Evolutionary conservation across 2,113 vertebrate species (phyloP).

Genomic region (Malurus melanocephalus): DNA sequence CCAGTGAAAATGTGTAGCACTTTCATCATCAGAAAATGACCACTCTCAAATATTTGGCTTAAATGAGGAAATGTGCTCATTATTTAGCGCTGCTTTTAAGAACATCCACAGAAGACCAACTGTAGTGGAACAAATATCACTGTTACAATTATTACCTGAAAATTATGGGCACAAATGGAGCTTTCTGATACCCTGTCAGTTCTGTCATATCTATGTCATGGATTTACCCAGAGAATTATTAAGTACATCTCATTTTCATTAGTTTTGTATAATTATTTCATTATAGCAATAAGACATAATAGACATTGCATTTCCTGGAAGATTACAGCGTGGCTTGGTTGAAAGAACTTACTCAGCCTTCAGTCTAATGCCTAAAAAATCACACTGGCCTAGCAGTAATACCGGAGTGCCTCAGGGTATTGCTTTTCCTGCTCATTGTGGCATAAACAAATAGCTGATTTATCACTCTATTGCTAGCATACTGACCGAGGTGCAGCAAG

Average conservation of each 20-base stretch:
- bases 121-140: slow-evolving; percentile 32
- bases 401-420: neutral
- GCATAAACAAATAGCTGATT: neutral
- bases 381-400: neutral
- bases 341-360: slow-evolving; percentile 41
- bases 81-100: slow-evolving; percentile 22
- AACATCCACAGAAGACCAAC: slow-evolving; percentile 17
- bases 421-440: neutral
- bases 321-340: slow-evolving; percentile 35
- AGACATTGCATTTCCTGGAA: slow-evolving; percentile 40
- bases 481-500: neutral
- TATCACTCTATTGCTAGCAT: neutral
- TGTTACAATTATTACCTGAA: slow-evolving; percentile 37
- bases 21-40: neutral
- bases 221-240: slow-evolving; percentile 53
- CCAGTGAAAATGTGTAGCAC: neutral
- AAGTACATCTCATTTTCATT: slow-evolving; percentile 58
- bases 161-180: slow-evolving; percentile 52
- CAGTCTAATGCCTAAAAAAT: slow-evolving; percentile 33
- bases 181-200: slow-evolving; percentile 48
- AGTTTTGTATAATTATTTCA: slow-evolving; percentile 67
- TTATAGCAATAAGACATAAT: slow-evolving; percentile 58
- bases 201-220: slow-evolving; percentile 47
- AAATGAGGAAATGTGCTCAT: slow-evolving; percentile 17
- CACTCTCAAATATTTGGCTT: neutral